phyloP scores from a whole-genome alignment of 2,888 invertebrate genomes.

The Amiota mariae region DNA sequence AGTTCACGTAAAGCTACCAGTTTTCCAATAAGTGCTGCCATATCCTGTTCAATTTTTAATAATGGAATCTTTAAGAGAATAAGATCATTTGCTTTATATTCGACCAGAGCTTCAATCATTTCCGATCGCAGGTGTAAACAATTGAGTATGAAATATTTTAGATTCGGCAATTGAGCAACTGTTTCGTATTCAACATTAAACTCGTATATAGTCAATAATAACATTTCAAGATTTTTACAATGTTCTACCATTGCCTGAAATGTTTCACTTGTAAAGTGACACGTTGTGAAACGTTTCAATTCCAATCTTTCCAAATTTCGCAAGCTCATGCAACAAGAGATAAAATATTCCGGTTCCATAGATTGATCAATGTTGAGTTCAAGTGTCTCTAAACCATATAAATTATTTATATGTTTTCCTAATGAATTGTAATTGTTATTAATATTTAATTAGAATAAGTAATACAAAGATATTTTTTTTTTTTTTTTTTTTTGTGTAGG shows the following conservation, averaged over 20 bases:
- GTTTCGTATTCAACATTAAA: not conserved
- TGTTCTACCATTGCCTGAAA: not conserved
- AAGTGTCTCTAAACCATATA: not conserved
- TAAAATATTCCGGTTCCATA: not conserved
- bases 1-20: not conserved
- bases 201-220: not conserved
- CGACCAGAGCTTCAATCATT: not conserved
- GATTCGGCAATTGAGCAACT: slow-evolving; percentile 10
- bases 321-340: not conserved
- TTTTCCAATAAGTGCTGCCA: not conserved
- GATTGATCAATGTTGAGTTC: not conserved
- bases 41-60: not conserved
- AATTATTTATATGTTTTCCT: no score
- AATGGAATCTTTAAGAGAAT: not conserved
- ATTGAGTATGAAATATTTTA: not conserved
- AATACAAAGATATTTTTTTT: no score
- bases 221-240: not conserved
- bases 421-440: no score
- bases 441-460: no score
- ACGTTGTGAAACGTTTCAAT: not conserved
- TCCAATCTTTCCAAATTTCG: not conserved
- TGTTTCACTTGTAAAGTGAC: not conserved
- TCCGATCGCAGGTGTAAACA: not conserved
- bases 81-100: not conserved
- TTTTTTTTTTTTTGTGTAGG: no score